Percentiles rank a stretch among this genome's conserved stretches.
Evolutionary conservation across 2,888 invertebrate genomes (phyloP).

Genomic region (Belgica antarctica): DNA sequence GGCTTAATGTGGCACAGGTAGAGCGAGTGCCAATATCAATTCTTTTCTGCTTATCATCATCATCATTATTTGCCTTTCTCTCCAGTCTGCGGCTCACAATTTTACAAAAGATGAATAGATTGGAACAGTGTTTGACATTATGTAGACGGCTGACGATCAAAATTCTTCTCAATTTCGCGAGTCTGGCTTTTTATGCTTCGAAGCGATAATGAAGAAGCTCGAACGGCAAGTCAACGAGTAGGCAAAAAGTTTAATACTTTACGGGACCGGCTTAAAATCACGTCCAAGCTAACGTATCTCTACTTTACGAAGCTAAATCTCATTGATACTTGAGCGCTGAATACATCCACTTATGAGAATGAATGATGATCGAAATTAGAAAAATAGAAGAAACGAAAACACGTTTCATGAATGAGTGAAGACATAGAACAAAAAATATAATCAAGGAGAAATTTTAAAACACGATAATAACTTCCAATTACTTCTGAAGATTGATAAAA

Average conservation of each 20-base stretch:
- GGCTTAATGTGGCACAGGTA: slow-evolving; percentile 18
- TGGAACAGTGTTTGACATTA: slow-evolving; percentile 10
- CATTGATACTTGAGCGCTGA: too few relatives aligned
- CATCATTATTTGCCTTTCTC: slow-evolving; percentile 22
- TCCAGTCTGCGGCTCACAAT: neutral
- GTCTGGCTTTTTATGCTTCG: too few relatives aligned
- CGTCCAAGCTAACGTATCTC: too few relatives aligned
- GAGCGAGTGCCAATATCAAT: neutral
- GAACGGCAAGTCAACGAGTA: too few relatives aligned
- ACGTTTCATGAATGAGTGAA: neutral
- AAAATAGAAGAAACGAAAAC: neutral
- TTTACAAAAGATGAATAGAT: neutral
- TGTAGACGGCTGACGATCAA: slow-evolving; percentile 24
- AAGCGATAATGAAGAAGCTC: neutral
- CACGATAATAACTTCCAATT: neutral
- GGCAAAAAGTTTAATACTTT: too few relatives aligned
- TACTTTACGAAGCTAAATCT: too few relatives aligned
- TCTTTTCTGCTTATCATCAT: slow-evolving; percentile 14
- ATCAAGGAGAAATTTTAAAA: neutral
- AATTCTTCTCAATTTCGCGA: slow-evolving; percentile 21
- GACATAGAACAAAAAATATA: neutral
- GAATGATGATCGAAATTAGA: neutral
- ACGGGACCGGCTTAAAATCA: too few relatives aligned
- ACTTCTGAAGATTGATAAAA: neutral
- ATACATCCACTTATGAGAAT: neutral